phyloP scores from a whole-genome alignment of 2,797 vertebrate genomes.

The Buceros bicornis region DNA sequence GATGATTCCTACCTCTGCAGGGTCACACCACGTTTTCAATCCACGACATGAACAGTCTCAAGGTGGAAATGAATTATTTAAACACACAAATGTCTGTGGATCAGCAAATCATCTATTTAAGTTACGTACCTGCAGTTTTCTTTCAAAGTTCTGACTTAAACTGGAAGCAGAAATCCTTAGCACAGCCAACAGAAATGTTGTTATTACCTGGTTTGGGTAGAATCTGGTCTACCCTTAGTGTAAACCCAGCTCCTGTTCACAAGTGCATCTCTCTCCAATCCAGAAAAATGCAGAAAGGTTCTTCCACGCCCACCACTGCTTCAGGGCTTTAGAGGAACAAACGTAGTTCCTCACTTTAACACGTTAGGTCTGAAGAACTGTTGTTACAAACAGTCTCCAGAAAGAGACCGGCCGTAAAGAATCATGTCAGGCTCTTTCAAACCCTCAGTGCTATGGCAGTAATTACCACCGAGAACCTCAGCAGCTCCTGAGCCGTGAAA shows the following conservation, averaged over 20 bases:
- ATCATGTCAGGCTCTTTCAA: not conserved
- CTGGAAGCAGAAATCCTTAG: not conserved
- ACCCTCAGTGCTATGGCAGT: not conserved
- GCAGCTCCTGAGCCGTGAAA: not conserved
- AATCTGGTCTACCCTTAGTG: not conserved
- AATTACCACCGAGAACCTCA: not conserved
- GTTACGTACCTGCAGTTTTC: not conserved
- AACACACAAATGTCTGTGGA: not conserved
- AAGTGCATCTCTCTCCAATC: not conserved
- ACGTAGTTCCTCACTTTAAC: not conserved
- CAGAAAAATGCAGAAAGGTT: not conserved
- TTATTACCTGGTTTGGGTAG: not conserved
- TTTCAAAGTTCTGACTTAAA: not conserved
- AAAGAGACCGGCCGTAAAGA: not conserved
- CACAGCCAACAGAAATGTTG: not conserved
- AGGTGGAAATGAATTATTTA: not conserved
- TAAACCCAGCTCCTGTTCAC: not conserved
- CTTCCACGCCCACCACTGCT: not conserved
- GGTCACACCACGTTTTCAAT: not conserved
- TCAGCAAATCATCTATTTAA: not conserved
- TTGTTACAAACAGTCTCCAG: not conserved
- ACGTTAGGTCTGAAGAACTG: not conserved
- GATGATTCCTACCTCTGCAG: not conserved
- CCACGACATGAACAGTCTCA: not conserved
- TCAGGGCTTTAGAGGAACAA: not conserved